A percentile compares a stretch with the other conserved stretches of the same genome.
These are phyloP conservation scores for Rhynchotus rufescens DNA, from an alignment of 2,797 vertebrate species.

Conservation along the genomic window DNA sequence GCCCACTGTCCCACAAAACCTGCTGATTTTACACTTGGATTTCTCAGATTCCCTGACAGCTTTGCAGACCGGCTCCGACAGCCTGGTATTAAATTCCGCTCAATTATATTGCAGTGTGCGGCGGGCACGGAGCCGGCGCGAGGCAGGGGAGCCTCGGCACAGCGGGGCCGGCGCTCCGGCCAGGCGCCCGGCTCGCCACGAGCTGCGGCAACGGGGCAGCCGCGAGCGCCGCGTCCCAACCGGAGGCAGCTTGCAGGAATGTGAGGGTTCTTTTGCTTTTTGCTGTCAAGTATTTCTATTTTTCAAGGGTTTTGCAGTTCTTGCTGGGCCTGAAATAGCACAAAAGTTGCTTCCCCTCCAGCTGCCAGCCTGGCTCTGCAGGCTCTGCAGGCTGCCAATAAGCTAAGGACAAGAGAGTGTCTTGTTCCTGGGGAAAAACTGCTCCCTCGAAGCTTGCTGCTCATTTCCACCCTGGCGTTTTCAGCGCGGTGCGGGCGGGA, in stretches of 20 bases:
- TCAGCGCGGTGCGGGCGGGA: neutral
- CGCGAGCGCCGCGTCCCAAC: neutral
- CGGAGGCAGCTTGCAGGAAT: neutral
- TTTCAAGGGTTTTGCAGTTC: constrained; percentile 38
- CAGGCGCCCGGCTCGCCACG: rapidly evolving
- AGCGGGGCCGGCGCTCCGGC: neutral
- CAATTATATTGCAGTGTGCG: neutral
- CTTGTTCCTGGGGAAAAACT: neutral
- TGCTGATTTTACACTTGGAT: constrained; percentile 68
- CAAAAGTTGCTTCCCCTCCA: neutral
- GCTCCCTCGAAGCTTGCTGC: neutral
- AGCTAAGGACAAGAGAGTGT: neutral
- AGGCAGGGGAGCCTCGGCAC: neutral
- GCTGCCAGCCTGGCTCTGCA: neutral
- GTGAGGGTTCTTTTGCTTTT: neutral
- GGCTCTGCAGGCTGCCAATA: neutral
- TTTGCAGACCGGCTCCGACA: constrained; percentile 35
- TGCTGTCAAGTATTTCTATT: constrained; percentile 26
- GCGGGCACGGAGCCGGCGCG: neutral
- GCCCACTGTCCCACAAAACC: constrained; percentile 62
- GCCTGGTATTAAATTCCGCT: neutral
- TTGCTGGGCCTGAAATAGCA: constrained; percentile 47
- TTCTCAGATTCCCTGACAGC: constrained; percentile 69
- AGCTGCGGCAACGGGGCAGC: neutral
- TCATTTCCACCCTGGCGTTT: neutral